Evolutionary conservation across 2,797 vertebrate genomes (phyloP).

Genomic region (Gobionotothen gibberifrons): DNA sequence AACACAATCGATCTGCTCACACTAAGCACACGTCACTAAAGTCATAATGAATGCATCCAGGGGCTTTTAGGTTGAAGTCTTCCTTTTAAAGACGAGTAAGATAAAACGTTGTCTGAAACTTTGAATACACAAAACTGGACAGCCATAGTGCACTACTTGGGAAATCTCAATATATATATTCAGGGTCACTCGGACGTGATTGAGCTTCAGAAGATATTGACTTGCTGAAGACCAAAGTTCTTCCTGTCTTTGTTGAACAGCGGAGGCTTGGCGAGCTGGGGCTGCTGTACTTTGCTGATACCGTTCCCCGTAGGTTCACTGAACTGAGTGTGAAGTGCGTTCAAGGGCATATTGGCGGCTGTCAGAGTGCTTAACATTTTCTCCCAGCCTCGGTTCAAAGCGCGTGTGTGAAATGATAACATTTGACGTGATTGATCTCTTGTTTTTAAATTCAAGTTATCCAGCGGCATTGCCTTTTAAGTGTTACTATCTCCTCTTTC

Average conservation of each 20-base stretch:
- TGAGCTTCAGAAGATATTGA: constrained; percentile 41
- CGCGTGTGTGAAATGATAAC: constrained; percentile 73
- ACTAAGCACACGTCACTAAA: no score
- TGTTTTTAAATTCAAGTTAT: constrained; percentile 67
- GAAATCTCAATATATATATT: constrained; percentile 29
- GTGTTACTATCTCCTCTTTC: constrained; percentile 34
- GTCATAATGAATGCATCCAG: no score
- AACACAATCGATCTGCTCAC: no score
- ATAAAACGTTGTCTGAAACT: neutral
- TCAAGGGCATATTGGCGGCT: constrained; percentile 74
- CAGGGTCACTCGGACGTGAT: constrained; percentile 33
- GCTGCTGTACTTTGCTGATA: constrained; percentile 33
- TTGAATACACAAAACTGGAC: constrained; percentile 1
- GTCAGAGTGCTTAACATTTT: constrained; percentile 63
- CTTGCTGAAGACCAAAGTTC: constrained; percentile 40
- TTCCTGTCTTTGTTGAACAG: constrained; percentile 26
- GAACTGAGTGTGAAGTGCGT: constrained; percentile 68
- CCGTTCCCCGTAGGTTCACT: constrained; percentile 60
- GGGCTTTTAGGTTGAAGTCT: no score
- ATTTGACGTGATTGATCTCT: constrained; percentile 66
- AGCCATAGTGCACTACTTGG: neutral
- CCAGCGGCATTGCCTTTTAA: constrained; percentile 44
- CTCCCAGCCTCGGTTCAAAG: constrained; percentile 57
- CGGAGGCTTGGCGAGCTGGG: constrained; percentile 33
- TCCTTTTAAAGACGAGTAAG: neutral